Percentiles rank a stretch among this genome's conserved stretches.
phyloP scores from a whole-genome alignment of 2,888 invertebrate species.

The Acrobasis repandana region DNA sequence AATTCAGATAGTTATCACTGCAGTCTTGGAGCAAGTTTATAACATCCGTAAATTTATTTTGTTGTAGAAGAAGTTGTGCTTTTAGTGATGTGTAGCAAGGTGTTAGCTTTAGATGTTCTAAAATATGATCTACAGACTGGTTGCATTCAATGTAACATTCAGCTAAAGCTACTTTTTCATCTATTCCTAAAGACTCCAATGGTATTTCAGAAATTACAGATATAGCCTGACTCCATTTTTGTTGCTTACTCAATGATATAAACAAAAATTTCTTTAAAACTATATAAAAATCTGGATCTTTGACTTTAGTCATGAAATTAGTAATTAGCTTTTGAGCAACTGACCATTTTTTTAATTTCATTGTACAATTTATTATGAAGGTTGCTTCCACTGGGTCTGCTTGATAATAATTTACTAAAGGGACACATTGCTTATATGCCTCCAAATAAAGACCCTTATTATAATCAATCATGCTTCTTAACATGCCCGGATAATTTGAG shows the following conservation, averaged over 20 bases:
- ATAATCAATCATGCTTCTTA: constrained; percentile 83
- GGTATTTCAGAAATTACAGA: constrained; percentile 56
- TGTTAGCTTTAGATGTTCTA: constrained; percentile 53
- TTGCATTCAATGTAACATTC: constrained; percentile 65
- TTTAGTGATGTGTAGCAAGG: constrained; percentile 66
- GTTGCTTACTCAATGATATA: constrained; percentile 60
- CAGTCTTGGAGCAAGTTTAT: constrained; percentile 74
- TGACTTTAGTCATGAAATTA: constrained; percentile 67
- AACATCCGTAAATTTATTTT: constrained; percentile 80
- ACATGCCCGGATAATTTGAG: constrained; percentile 84
- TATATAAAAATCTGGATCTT: constrained; percentile 48
- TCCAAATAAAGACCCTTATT: constrained; percentile 78
- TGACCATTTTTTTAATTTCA: constrained; percentile 69
- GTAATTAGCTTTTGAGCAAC: constrained; percentile 65
- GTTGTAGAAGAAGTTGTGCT: constrained; percentile 75
- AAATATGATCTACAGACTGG: constrained; percentile 51
- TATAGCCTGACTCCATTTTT: constrained; percentile 81
- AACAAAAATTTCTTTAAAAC: constrained; percentile 59
- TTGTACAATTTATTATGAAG: constrained; percentile 66
- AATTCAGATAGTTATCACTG: constrained; percentile 72
- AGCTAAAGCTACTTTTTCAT: constrained; percentile 58
- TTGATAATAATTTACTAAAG: constrained; percentile 66
- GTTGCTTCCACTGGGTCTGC: constrained; percentile 61
- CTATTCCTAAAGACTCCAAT: constrained; percentile 42
- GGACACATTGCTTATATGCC: constrained; percentile 78